Base-by-base conservation (phyloP, 2,797 vertebrate genomes). In the Megalops cyprinoides region DNA sequence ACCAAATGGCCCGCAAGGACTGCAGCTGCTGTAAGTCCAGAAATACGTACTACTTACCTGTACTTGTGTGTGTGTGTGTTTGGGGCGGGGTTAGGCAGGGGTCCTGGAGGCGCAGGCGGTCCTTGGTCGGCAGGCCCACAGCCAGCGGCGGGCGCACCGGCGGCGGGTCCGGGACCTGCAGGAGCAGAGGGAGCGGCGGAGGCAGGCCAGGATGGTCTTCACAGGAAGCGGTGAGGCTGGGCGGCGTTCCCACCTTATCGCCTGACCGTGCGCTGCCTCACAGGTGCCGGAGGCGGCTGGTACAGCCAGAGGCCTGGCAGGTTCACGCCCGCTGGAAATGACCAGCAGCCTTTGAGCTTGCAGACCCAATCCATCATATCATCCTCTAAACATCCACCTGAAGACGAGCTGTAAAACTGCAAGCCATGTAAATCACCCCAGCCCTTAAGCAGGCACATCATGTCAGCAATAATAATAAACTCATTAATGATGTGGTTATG, bases 91-190 rank as follows among this genome's bases (percentile, higher is more conserved):
- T 14, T 56, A 92, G 91, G 83, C 34, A 73, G 84, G 86, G 65
- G 73, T 89, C 84, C 87, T 91, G 81, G 84, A 87, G 78, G 87
- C 90, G 39, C 90, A 91, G 85, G 90, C 69, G 39, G 83, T 82
- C 82, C 87, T 88, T 37, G 80, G 67, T 84, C 87, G 84, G 78
- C 85, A 89, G 77, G 73, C 82, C 67, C 85, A 84, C 73, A 86
- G 39, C 12, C 82, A 84, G 49, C 77, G 82, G 0, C 79, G 77
- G 86, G 85, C 83, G 80, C 88, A 90, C 48, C 83, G 86, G 51
- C 84, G 76, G 79, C 87, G 83, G 20, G 84, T 84, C 74, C 88
- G 87, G 84, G 83, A 82, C 53, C 51, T 82, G 4, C 79, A 56
- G 37, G 23, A 58, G 51, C 51, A 58, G 67, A 71, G 65, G 23